These are phyloP conservation scores for Hypselothyrea guttata DNA, from an alignment of 2,888 invertebrate species.

Conservation along the genomic window DNA sequence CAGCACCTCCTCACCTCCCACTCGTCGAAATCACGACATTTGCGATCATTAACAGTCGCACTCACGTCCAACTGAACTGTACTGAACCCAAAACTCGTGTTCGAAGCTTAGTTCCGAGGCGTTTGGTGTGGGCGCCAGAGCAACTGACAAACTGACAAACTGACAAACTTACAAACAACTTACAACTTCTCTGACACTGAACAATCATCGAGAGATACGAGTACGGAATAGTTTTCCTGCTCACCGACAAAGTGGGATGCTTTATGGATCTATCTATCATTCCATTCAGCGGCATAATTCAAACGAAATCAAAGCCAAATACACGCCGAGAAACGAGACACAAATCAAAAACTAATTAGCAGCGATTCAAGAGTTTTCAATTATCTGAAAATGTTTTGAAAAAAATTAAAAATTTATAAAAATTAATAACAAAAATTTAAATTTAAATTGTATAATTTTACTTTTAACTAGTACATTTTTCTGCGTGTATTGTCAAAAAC, in stretches of 20 bases:
- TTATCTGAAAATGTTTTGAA: too few species aligned
- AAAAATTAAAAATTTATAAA: too few species aligned
- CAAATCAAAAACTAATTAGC: too few species aligned
- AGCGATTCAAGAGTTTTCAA: too few species aligned
- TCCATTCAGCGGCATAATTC: conserved; percentile 66
- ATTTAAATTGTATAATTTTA: neutral
- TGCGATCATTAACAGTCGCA: conserved; percentile 65
- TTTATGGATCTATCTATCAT: conserved; percentile 72
- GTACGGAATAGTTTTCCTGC: conserved; percentile 54
- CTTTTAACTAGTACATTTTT: neutral
- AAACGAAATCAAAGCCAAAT: conserved; percentile 54
- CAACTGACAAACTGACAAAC: conserved; percentile 23
- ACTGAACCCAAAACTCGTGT: conserved; percentile 25
- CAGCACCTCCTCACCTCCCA: conserved; percentile 69
- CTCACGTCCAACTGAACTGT: conserved; percentile 5
- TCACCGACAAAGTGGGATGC: conserved; percentile 69
- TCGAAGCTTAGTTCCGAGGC: conserved; percentile 26
- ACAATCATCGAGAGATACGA: conserved; percentile 31
- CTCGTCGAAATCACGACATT: conserved; percentile 72
- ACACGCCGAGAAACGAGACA: conserved; percentile 29
- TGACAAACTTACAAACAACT: neutral
- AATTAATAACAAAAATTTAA: neutral
- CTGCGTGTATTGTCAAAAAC: conserved; percentile 27
- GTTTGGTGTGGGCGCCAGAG: conserved; percentile 43
- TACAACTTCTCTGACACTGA: conserved; percentile 22